A percentile compares a stretch with the other conserved stretches of the same genome.
Conservation (phyloP, 1,140 invertebrate species). For the Drosophila albomicans region DNA sequence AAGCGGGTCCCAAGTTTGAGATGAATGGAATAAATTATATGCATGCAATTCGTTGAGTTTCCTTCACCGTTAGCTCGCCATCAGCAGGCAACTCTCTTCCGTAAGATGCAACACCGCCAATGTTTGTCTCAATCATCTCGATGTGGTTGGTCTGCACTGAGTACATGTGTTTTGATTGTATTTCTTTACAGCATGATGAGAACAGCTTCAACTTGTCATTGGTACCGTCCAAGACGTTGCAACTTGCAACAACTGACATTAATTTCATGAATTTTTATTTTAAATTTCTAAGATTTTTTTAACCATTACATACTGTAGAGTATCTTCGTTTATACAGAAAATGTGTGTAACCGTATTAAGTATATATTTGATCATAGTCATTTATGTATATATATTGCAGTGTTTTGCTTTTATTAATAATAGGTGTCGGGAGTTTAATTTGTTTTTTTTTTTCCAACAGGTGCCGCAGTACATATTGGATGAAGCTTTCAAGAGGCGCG, state of each 20-base stretch:
- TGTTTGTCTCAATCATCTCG: conserved; percentile 67
- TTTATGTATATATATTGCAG: no score
- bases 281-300: no score
- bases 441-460: conserved; percentile 46
- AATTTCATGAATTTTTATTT: no score
- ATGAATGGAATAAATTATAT: conserved; percentile 70
- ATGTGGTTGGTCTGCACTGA: conserved; percentile 61
- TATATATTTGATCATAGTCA: no score
- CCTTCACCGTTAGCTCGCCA: conserved; percentile 52
- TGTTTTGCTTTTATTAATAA: no score
- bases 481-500: conserved; percentile 87
- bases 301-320: no score
- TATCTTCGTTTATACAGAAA: no score
- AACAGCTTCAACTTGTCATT: conserved; percentile 56
- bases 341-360: no score
- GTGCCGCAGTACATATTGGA: conserved; percentile 97
- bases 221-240: conserved; percentile 39
- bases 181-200: conserved; percentile 61
- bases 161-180: conserved; percentile 68
- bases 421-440: no score
- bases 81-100: conserved; percentile 59
- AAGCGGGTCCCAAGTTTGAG: conserved; percentile 58
- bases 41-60: conserved; percentile 53
- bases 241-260: conserved; percentile 45
- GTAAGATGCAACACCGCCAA: conserved; percentile 61